These are phyloP conservation scores for Palaemon carinicauda DNA, from an alignment of 1,140 invertebrate species.

Conservation along the genomic window DNA sequence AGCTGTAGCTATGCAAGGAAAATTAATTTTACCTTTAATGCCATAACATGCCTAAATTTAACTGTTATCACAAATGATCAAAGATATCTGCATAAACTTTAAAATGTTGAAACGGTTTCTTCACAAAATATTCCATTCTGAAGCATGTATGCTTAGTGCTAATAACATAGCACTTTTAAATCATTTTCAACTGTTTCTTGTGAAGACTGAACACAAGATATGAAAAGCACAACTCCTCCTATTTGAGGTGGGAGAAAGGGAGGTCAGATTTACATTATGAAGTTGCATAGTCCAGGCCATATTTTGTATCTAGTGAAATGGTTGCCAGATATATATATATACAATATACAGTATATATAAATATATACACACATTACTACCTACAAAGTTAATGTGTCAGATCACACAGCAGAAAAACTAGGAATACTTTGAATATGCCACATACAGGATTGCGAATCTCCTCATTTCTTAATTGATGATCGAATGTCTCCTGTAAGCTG, in stretches of 20 bases:
- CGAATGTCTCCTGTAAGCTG: no score
- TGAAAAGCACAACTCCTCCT: neutral
- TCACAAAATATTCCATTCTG: no score
- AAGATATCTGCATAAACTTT: no score
- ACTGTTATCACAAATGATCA: no score
- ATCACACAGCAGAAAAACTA: conserved; percentile 30
- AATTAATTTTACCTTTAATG: no score
- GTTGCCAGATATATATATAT: conserved; percentile 27
- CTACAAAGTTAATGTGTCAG: conserved; percentile 38
- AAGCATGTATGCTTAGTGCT: no score
- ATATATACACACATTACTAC: conserved; percentile 36
- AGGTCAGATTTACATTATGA: neutral
- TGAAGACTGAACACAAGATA: conserved; percentile 31
- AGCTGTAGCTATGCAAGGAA: no score
- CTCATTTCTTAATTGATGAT: no score
- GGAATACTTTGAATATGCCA: conserved; percentile 14
- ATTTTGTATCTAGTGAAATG: conserved; percentile 21
- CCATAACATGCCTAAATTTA: no score
- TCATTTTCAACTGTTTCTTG: no score
- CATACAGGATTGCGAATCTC: neutral
- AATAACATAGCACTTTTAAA: no score
- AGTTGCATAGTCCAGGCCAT: conserved; percentile 47
- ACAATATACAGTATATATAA: conserved; percentile 9
- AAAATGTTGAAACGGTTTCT: no score
- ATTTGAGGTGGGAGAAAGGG: neutral